These are phyloP conservation scores for Lepus oiostolus DNA, from an alignment of 2,797 vertebrate species.

Conservation along the genomic window DNA sequence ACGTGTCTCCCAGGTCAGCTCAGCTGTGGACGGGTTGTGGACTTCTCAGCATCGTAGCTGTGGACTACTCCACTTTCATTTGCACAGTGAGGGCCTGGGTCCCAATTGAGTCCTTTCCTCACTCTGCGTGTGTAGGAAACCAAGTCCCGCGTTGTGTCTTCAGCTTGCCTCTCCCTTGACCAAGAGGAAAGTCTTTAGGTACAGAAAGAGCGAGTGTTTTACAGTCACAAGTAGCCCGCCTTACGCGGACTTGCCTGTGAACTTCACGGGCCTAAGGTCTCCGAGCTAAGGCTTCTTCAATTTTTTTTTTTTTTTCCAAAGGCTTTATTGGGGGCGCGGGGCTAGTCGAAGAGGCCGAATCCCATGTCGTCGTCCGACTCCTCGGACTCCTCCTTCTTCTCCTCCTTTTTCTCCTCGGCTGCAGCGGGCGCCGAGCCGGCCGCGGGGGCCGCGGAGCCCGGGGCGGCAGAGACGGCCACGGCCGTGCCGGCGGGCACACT, in stretches of 20 bases:
- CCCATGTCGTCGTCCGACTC: too few species aligned
- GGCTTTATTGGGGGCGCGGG: too few species aligned
- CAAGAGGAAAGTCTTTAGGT: neutral
- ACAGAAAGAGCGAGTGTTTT: neutral
- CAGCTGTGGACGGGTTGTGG: neutral
- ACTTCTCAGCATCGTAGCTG: neutral
- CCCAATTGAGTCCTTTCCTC: neutral
- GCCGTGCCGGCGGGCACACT: too few species aligned
- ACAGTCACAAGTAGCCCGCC: neutral
- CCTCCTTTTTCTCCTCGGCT: too few species aligned
- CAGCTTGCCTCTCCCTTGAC: neutral
- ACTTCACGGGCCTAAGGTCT: neutral
- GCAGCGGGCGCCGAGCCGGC: too few species aligned
- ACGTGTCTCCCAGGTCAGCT: neutral
- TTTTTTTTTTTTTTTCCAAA: too few species aligned
- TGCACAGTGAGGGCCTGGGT: neutral
- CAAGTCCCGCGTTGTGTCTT: neutral
- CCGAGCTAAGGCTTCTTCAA: neutral
- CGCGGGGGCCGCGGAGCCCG: too few species aligned
- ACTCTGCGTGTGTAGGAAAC: neutral
- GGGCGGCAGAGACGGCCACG: too few species aligned
- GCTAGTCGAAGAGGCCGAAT: too few species aligned
- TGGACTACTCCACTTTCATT: accelerated
- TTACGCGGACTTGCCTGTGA: neutral
- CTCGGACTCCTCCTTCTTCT: too few species aligned